phyloP scores from a whole-genome alignment of 2,113 vertebrate genomes.

The Clinocottus analis region DNA sequence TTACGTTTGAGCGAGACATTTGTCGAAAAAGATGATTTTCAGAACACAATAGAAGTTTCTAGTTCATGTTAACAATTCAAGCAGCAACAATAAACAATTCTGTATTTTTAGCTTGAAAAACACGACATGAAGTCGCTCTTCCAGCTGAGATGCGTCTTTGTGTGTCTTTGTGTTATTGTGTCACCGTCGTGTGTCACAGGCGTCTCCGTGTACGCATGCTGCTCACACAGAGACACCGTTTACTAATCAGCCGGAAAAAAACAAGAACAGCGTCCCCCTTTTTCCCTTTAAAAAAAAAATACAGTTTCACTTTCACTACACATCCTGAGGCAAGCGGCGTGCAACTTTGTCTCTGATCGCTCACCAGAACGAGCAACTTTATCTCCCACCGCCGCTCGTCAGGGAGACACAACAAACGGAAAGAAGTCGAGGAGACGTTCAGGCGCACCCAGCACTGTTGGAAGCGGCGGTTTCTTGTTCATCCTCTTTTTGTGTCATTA shows the following conservation, averaged over 20 bases:
- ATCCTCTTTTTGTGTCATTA: background rate
- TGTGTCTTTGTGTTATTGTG: background rate
- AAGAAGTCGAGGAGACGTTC: background rate
- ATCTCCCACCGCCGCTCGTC: background rate
- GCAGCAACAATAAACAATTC: too few species aligned
- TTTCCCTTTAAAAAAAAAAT: too few species aligned
- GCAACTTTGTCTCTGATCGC: background rate
- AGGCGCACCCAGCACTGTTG: background rate
- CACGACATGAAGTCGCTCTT: background rate
- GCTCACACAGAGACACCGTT: conserved; percentile 11
- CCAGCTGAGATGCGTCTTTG: background rate
- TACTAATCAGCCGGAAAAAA: background rate
- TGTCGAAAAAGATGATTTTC: too few species aligned
- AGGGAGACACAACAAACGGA: background rate
- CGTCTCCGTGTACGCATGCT: conserved; percentile 14
- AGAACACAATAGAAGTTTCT: too few species aligned
- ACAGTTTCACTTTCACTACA: background rate
- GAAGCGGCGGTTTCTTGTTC: background rate
- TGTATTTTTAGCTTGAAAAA: conserved; percentile 2
- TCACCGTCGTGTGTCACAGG: conserved; percentile 27
- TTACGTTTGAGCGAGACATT: too few species aligned
- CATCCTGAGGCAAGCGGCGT: conserved; percentile 17
- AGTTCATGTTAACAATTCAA: too few species aligned
- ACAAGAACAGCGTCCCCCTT: background rate
- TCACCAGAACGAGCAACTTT: background rate